Conservation (phyloP, 2,113 vertebrate species). For the Propithecus coquereli region DNA sequence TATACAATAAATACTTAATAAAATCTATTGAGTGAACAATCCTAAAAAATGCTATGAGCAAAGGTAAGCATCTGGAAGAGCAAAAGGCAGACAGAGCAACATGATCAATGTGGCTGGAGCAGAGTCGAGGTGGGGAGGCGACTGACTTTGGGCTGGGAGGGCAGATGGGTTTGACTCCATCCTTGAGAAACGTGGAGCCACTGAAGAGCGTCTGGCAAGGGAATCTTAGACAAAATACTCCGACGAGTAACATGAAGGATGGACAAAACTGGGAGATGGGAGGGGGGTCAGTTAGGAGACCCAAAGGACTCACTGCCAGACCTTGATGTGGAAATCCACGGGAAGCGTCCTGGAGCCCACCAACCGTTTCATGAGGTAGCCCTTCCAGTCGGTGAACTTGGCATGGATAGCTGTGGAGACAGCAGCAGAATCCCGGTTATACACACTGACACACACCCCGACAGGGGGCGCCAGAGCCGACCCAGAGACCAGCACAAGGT, state of each 20-base stretch:
- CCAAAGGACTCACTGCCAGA: slow-evolving; percentile 58
- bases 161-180: background rate
- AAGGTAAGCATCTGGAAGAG: background rate
- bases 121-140: background rate
- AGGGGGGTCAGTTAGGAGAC: background rate
- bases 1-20: background rate
- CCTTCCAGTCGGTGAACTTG: slow-evolving; percentile 91
- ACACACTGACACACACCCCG: background rate
- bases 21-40: background rate
- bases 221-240: background rate
- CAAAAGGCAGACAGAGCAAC: background rate
- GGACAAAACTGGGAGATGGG: background rate
- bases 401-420: slow-evolving; percentile 81
- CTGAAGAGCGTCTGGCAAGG: background rate
- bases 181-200: background rate
- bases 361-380: slow-evolving; percentile 93
- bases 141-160: background rate
- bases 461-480: background rate
- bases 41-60: background rate
- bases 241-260: background rate
- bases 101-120: fast-evolving
- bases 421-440: background rate
- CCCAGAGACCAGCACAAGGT: background rate
- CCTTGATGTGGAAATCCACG: slow-evolving; percentile 95
- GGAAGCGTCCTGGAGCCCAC: slow-evolving; percentile 93